Percentiles rank a stretch among this genome's conserved stretches.
Evolutionary conservation across 1,140 invertebrate species (phyloP).

Genomic region (Drosophila sp.): DNA sequence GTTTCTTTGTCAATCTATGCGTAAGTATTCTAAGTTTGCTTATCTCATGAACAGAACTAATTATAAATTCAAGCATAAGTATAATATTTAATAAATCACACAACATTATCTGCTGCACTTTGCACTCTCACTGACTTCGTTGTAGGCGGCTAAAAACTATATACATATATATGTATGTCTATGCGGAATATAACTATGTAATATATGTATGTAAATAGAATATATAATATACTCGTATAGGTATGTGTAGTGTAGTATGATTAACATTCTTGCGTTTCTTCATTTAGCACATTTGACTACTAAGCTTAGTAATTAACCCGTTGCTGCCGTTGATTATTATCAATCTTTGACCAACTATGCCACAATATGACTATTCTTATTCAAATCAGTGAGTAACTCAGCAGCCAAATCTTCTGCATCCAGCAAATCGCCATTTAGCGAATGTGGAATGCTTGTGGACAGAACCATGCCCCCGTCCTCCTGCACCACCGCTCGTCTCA

Average conservation of each 20-base stretch:
- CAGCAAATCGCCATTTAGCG: constrained; percentile 78
- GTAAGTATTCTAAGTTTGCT: constrained; percentile 46
- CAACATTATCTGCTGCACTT: constrained; percentile 63
- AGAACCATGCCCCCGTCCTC: constrained; percentile 69
- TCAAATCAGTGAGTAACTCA: constrained; percentile 80
- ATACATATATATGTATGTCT: constrained; percentile 35
- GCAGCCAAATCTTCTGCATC: constrained; percentile 77
- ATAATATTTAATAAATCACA: constrained; percentile 69
- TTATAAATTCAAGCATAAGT: constrained; percentile 72
- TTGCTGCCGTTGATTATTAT: constrained; percentile 37
- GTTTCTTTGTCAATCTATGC: constrained; percentile 66
- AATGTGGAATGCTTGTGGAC: constrained; percentile 73
- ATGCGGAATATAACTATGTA: constrained; percentile 37
- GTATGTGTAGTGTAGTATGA: constrained; percentile 45
- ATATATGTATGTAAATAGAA: constrained; percentile 51
- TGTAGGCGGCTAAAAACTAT: constrained; percentile 72
- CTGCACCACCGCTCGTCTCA: constrained; percentile 37
- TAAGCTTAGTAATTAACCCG: constrained; percentile 73
- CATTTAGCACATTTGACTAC: constrained; percentile 75
- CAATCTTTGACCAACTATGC: constrained; percentile 61
- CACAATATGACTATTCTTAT: constrained; percentile 84
- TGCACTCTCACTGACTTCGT: constrained; percentile 64
- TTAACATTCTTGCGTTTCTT: constrained; percentile 54
- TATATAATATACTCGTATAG: constrained; percentile 44
- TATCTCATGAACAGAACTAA: constrained; percentile 59